A percentile compares a stretch with the other conserved stretches of the same genome.
phyloP scores from a whole-genome alignment of 2,797 vertebrate species.

The Oreochromis grahami region DNA sequence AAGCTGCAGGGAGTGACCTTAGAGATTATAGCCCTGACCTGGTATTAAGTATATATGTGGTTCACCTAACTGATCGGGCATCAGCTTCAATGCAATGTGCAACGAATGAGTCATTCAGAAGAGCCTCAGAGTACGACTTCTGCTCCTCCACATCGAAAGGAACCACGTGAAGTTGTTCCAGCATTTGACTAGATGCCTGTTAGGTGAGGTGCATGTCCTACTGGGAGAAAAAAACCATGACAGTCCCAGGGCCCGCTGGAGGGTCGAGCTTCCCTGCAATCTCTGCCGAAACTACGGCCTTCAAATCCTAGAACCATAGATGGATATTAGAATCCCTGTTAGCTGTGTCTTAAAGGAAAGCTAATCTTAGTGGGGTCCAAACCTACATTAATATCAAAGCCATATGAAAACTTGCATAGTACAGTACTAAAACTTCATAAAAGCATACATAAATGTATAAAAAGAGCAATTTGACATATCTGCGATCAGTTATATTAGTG shows the following conservation, averaged over 20 bases:
- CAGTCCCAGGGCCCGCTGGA: neutral
- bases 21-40: neutral
- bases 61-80: neutral
- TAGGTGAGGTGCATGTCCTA: neutral
- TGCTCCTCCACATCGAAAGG: neutral
- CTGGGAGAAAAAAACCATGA: neutral
- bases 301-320: neutral
- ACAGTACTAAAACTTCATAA: neutral
- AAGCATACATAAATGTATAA: neutral
- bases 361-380: neutral
- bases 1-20: neutral
- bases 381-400: neutral
- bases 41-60: neutral
- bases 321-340: neutral
- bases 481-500: neutral
- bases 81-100: neutral
- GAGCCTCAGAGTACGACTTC: neutral
- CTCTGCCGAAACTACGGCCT: neutral
- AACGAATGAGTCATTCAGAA: neutral
- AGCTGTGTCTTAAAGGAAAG: neutral
- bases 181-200: neutral
- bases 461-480: neutral
- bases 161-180: neutral
- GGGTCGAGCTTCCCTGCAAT: accelerated
- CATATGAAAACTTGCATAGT: neutral